A percentile compares a stretch with the other conserved stretches of the same genome.
Conservation (phyloP, 2,888 invertebrate genomes). For the Agonum fuliginosum region DNA sequence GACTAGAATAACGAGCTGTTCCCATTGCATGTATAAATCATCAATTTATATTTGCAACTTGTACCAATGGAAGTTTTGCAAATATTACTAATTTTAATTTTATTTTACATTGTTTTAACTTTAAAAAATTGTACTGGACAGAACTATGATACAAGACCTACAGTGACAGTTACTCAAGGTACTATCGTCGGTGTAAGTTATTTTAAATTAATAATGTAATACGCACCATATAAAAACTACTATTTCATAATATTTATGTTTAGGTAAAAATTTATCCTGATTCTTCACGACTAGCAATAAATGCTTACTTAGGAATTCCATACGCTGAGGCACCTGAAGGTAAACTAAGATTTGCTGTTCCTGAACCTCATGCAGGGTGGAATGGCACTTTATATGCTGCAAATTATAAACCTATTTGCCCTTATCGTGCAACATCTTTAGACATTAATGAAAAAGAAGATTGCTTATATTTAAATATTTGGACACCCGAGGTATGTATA, state of each 20-base stretch:
- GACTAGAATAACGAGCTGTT: slow-evolving; percentile 11
- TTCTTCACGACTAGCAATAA: slow-evolving; percentile 77
- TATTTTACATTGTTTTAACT: not conserved
- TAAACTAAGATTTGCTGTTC: slow-evolving; percentile 84
- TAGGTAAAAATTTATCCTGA: slow-evolving; percentile 82
- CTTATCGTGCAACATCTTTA: slow-evolving; percentile 74
- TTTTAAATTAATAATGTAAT: slow-evolving; percentile 31
- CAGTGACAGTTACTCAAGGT: slow-evolving; percentile 76
- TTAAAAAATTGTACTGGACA: slow-evolving; percentile 19
- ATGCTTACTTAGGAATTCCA: slow-evolving; percentile 86
- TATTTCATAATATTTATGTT: slow-evolving; percentile 59
- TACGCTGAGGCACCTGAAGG: slow-evolving; percentile 87
- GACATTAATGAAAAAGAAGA: slow-evolving; percentile 78
- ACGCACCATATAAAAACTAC: slow-evolving; percentile 36
- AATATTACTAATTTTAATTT: slow-evolving; percentile 23
- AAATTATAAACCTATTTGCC: slow-evolving; percentile 82
- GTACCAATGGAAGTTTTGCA: not conserved
- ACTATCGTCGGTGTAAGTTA: slow-evolving; percentile 77
- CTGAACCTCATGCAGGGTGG: slow-evolving; percentile 83
- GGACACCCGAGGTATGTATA: slow-evolving; percentile 84
- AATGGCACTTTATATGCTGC: slow-evolving; percentile 82
- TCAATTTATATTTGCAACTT: slow-evolving; percentile 12
- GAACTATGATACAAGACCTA: slow-evolving; percentile 68
- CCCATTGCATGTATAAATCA: not conserved
- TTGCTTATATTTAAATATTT: slow-evolving; percentile 93